These are phyloP conservation scores for Tympanoctomys barrerae DNA, from an alignment of 2,797 vertebrate genomes.

Conservation along the genomic window DNA sequence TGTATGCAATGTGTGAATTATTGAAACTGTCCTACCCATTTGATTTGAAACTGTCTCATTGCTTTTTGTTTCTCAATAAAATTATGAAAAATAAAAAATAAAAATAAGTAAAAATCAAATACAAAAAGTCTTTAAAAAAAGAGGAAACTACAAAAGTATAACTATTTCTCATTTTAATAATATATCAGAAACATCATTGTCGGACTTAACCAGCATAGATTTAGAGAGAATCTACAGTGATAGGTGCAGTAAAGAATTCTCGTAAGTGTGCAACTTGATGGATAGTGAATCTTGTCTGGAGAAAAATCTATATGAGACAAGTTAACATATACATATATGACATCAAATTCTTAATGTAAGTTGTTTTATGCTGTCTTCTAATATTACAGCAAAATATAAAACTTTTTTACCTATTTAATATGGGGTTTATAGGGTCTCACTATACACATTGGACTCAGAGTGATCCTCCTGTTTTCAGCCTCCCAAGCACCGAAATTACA, in stretches of 20 bases:
- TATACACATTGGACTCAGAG: too few relatives aligned
- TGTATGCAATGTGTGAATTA: too few relatives aligned
- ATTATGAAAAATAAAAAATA: too few relatives aligned
- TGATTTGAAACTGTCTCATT: too few relatives aligned
- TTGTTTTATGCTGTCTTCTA: background rate
- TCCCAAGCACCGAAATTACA: too few relatives aligned
- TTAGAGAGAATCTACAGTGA: background rate
- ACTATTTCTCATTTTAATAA: background rate
- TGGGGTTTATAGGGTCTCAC: too few relatives aligned
- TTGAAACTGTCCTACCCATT: too few relatives aligned
- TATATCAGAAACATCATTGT: background rate
- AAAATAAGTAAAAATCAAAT: too few relatives aligned
- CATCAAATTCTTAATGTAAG: background rate
- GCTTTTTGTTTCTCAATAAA: too few relatives aligned
- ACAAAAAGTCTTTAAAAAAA: too few relatives aligned
- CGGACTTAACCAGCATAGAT: background rate
- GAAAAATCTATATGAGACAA: slow-evolving; percentile 50
- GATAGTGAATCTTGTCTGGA: slow-evolving; percentile 15
- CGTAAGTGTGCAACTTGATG: background rate
- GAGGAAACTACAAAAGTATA: background rate
- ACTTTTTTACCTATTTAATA: background rate
- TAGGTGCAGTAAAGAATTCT: background rate
- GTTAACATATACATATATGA: background rate
- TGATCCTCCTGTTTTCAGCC: too few relatives aligned
- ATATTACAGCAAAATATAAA: background rate